A percentile compares a stretch with the other conserved stretches of the same genome.
Evolutionary conservation across 2,888 invertebrate genomes (phyloP).

Genomic region (Hyppa rectilinea): DNA sequence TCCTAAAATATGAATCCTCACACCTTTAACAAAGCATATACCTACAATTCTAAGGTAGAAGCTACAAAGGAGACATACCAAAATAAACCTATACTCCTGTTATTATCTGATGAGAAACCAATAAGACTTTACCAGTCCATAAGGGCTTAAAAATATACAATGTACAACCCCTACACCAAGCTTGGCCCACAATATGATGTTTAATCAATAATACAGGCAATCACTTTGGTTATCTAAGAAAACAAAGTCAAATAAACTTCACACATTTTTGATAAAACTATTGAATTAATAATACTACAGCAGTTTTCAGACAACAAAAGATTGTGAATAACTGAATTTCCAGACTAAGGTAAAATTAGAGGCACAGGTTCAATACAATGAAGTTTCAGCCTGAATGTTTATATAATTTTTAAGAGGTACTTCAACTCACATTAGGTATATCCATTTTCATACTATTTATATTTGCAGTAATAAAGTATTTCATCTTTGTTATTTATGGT

Average conservation of each 20-base stretch:
- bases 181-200: neutral
- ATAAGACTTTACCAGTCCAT: neutral
- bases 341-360: conserved; percentile 25
- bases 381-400: neutral
- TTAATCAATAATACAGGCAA: conserved; percentile 45
- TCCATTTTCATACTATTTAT: neutral
- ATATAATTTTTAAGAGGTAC: neutral
- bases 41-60: neutral
- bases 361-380: conserved; percentile 37
- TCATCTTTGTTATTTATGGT: neutral
- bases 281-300: neutral
- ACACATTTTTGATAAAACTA: conserved; percentile 10
- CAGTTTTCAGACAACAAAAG: neutral
- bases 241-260: conserved; percentile 28
- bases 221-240: neutral
- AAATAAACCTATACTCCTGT: neutral
- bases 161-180: neutral
- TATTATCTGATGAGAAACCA: conserved; percentile 4
- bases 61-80: neutral
- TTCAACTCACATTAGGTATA: neutral
- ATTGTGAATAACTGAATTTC: conserved; percentile 42
- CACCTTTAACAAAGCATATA: neutral
- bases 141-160: neutral
- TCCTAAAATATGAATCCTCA: neutral
- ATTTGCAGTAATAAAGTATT: neutral